These are phyloP conservation scores for Ormia ochracea DNA, from an alignment of 2,888 invertebrate species.

Conservation along the genomic window DNA sequence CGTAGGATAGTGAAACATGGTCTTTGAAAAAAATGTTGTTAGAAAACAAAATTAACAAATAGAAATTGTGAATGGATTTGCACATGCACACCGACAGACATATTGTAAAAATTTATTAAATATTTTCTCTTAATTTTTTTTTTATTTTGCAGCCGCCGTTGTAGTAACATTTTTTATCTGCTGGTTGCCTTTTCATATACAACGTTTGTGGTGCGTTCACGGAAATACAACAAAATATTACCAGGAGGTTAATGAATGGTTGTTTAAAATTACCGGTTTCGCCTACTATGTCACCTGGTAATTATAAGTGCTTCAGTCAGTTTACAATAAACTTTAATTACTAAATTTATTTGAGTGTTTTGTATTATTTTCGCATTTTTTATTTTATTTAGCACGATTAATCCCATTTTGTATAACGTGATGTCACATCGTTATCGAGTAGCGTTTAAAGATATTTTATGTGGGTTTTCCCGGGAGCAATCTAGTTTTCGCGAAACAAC, in stretches of 20 bases:
- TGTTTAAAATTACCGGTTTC: slow-evolving; percentile 87
- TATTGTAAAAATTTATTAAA: background rate
- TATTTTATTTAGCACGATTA: slow-evolving; percentile 82
- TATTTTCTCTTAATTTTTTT: background rate
- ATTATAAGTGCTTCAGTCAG: slow-evolving; percentile 55
- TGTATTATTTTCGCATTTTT: background rate
- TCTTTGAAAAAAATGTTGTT: no score
- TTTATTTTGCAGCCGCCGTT: slow-evolving; percentile 85
- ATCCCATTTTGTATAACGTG: slow-evolving; percentile 91
- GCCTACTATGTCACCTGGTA: slow-evolving; percentile 86
- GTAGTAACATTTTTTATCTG: slow-evolving; percentile 95
- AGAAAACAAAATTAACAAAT: no score
- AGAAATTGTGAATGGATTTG: no score
- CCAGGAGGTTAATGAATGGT: slow-evolving; percentile 85
- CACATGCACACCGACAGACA: no score
- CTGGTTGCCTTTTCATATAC: slow-evolving; percentile 97
- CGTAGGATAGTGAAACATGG: no score
- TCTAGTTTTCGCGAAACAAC: slow-evolving; percentile 82
- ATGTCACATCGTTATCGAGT: slow-evolving; percentile 87
- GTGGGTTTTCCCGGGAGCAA: slow-evolving; percentile 80
- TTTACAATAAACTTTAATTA: background rate
- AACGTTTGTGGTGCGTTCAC: slow-evolving; percentile 89
- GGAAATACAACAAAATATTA: slow-evolving; percentile 81
- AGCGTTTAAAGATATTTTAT: slow-evolving; percentile 86
- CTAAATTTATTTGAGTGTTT: background rate